Evolutionary conservation across 2,113 vertebrate genomes (phyloP).

Genomic region (Limnothrissa miodon): DNA sequence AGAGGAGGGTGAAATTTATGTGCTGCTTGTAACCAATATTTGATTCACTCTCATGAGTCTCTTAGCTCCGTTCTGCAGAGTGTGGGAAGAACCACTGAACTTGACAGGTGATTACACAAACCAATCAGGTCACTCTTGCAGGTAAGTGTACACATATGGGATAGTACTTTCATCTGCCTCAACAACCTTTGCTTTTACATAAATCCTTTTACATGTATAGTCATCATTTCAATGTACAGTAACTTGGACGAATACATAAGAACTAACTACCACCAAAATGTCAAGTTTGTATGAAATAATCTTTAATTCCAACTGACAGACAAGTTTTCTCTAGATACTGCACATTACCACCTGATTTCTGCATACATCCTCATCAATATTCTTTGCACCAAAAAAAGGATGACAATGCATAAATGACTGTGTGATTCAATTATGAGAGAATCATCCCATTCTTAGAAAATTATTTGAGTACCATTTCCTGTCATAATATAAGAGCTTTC

Average conservation of each 20-base stretch:
- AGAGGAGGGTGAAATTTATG: neutral
- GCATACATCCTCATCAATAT: neutral
- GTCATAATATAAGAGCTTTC: neutral
- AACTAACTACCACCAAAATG: neutral
- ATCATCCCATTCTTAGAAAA: neutral
- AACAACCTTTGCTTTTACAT: too few species aligned
- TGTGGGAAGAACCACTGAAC: neutral
- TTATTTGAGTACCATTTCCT: constrained; percentile 1
- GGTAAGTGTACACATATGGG: neutral
- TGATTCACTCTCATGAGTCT: neutral
- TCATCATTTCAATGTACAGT: neutral
- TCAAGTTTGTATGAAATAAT: neutral
- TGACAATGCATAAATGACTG: neutral
- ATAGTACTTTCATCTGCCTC: neutral
- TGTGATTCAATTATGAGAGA: neutral
- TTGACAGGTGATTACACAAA: neutral
- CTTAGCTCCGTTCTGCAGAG: neutral
- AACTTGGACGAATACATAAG: neutral
- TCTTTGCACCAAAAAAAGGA: neutral
- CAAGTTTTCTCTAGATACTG: neutral
- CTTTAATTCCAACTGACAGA: constrained; percentile 15
- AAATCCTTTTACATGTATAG: too few species aligned
- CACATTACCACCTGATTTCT: neutral
- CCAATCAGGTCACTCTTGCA: neutral
- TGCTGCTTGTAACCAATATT: neutral